Conservation (phyloP, 2,797 vertebrate genomes). For the Columba guinea region DNA sequence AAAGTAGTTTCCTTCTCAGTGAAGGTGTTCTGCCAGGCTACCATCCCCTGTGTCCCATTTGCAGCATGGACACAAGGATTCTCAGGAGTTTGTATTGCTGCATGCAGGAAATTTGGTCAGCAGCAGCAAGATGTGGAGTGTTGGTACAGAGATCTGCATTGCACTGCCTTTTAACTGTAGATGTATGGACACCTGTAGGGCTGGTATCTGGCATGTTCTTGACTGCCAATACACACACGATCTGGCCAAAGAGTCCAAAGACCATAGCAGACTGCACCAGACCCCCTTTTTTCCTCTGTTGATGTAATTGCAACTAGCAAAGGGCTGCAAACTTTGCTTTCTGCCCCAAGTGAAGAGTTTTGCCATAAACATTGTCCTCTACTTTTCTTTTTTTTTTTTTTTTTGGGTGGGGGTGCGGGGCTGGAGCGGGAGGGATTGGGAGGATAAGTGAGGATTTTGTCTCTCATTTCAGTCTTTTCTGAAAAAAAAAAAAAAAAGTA, state of each 20-base stretch:
- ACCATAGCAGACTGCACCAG: background rate
- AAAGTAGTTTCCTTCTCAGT: background rate
- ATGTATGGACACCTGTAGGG: background rate
- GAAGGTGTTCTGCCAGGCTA: background rate
- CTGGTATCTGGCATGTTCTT: background rate
- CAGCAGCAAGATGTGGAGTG: background rate
- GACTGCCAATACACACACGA: background rate
- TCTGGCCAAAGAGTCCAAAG: background rate
- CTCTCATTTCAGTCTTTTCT: background rate
- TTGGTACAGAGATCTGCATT: background rate
- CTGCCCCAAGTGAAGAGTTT: background rate
- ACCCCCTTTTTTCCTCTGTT: background rate
- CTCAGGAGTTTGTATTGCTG: background rate
- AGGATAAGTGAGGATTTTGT: background rate
- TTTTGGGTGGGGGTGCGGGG: too few relatives aligned
- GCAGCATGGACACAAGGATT: background rate
- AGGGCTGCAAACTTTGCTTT: background rate
- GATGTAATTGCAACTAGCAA: background rate
- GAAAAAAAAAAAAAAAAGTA: background rate
- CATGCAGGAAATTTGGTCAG: background rate
- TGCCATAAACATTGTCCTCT: background rate
- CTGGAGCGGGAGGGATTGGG: too few relatives aligned
- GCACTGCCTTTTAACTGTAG: background rate
- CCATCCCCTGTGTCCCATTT: background rate
- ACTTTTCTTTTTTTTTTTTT: background rate